phyloP scores from a whole-genome alignment of 2,797 vertebrate species.

The Pogonophryne albipinna region DNA sequence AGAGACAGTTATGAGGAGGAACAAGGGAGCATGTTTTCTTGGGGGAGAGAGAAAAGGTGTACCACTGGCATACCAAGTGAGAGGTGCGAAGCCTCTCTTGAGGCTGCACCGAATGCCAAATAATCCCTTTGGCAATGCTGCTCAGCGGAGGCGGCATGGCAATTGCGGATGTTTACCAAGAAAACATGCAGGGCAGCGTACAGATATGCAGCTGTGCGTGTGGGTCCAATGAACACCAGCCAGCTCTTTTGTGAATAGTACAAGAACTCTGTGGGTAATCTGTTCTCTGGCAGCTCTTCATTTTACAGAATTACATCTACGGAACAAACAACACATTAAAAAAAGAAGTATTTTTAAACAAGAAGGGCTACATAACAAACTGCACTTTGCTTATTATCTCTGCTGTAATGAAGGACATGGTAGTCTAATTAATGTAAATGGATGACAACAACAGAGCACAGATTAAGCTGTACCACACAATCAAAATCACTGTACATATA shows the following conservation, averaged over 20 bases:
- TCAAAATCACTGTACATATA: conserved; percentile 3
- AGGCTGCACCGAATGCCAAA: conserved; percentile 68
- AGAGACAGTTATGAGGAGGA: conserved; percentile 66
- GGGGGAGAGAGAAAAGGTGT: conserved; percentile 60
- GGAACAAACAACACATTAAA: conserved; percentile 18
- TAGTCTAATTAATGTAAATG: conserved; percentile 27
- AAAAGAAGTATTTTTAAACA: conserved; percentile 41
- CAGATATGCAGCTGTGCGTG: conserved; percentile 68
- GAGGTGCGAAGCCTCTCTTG: conserved; percentile 60
- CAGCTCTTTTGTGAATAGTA: conserved; percentile 77
- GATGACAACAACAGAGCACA: conserved; percentile 19
- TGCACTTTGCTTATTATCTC: conserved; percentile 19
- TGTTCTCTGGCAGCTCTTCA: conserved; percentile 39
- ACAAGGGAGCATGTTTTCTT: conserved; percentile 80
- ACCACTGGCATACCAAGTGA: conserved; percentile 65
- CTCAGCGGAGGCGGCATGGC: conserved; percentile 64
- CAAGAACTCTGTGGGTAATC: conserved; percentile 56
- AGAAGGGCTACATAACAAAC: conserved; percentile 12
- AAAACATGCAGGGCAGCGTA: conserved; percentile 80
- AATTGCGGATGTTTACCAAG: conserved; percentile 74
- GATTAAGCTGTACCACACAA: conserved; percentile 5
- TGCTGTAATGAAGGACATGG: background rate
- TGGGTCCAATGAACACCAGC: conserved; percentile 68
- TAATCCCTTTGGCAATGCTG: conserved; percentile 70
- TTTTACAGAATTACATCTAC: conserved; percentile 19